phyloP scores from a whole-genome alignment of 2,888 invertebrate genomes.

The Tortricodes alternella region DNA sequence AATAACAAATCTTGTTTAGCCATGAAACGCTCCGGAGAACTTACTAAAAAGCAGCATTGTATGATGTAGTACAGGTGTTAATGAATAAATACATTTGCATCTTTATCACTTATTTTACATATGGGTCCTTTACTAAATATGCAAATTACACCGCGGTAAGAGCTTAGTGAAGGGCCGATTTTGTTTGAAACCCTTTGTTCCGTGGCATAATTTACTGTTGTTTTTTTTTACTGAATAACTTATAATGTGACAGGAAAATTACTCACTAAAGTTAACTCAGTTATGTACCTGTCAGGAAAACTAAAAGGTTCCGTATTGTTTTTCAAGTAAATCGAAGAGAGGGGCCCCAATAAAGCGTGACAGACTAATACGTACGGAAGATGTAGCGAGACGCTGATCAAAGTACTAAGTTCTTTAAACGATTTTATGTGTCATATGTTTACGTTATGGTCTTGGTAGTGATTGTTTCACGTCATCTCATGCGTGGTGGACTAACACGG shows the following conservation, averaged over 20 bases:
- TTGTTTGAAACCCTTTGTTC: background rate
- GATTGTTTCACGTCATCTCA: slow-evolving; percentile 71
- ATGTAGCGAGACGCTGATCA: slow-evolving; percentile 54
- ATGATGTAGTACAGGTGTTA: background rate
- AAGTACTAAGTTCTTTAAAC: slow-evolving; percentile 61
- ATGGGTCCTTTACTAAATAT: slow-evolving; percentile 12
- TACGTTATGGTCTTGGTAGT: slow-evolving; percentile 72
- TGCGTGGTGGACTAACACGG: slow-evolving; percentile 74
- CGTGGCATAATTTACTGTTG: too few species aligned
- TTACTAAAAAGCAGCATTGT: background rate
- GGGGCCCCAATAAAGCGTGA: slow-evolving; percentile 71
- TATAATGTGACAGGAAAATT: too few species aligned
- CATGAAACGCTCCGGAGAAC: background rate
- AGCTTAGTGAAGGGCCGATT: slow-evolving; percentile 14
- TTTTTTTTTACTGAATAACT: too few species aligned
- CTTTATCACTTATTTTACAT: background rate
- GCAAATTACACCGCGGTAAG: background rate
- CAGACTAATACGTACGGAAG: slow-evolving; percentile 56
- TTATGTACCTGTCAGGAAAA: slow-evolving; percentile 10
- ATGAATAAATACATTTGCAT: background rate
- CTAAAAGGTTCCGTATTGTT: slow-evolving; percentile 59
- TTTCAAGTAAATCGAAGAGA: slow-evolving; percentile 78
- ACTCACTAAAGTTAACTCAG: too few species aligned
- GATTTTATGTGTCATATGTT: slow-evolving; percentile 57
- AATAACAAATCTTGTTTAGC: background rate